Evolutionary conservation across 92 coral and sea anemone genomes (phyloP).

Genomic region (Parazoanthus atlanticus): DNA sequence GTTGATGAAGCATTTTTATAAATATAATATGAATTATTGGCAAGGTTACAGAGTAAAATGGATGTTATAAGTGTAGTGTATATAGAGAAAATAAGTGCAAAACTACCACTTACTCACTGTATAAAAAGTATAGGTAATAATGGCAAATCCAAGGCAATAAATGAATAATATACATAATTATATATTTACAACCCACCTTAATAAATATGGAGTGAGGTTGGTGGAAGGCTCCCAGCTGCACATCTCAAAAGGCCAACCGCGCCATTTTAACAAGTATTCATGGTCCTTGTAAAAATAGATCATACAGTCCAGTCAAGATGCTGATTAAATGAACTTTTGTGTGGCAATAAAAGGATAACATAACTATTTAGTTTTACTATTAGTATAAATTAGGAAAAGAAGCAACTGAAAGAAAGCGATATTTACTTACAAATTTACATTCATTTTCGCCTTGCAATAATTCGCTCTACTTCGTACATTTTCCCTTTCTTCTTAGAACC

Average conservation of each 20-base stretch:
- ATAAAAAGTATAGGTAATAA: slow-evolving; percentile 19
- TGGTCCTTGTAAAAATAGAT: slow-evolving; percentile 26
- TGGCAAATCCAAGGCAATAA: slow-evolving; percentile 1
- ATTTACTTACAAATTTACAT: slow-evolving; percentile 44
- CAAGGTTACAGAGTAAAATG: slow-evolving; percentile 25
- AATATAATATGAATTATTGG: not conserved
- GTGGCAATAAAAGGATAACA: slow-evolving; percentile 1
- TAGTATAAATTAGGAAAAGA: slow-evolving; percentile 1
- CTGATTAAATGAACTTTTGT: slow-evolving; percentile 12
- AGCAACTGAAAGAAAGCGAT: slow-evolving; percentile 30
- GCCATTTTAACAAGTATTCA: slow-evolving; percentile 49
- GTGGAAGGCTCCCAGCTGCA: slow-evolving; percentile 49
- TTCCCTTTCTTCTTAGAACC: slow-evolving; percentile 32
- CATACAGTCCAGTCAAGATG: slow-evolving; percentile 23
- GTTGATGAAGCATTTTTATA: slow-evolving; percentile 9
- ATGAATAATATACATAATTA: not conserved
- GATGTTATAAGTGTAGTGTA: slow-evolving; percentile 19
- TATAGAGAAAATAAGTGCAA: slow-evolving; percentile 13
- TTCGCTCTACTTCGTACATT: slow-evolving; percentile 39
- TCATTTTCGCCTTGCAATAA: slow-evolving; percentile 35
- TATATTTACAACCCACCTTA: slow-evolving; percentile 38
- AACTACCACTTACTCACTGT: slow-evolving; percentile 16
- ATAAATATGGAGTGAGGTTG: slow-evolving; percentile 30
- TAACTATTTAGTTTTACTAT: not conserved
- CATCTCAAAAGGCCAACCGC: slow-evolving; percentile 44